Conservation (phyloP, 92 coral and sea anemone species). For the Pocillopora meandrina region DNA sequence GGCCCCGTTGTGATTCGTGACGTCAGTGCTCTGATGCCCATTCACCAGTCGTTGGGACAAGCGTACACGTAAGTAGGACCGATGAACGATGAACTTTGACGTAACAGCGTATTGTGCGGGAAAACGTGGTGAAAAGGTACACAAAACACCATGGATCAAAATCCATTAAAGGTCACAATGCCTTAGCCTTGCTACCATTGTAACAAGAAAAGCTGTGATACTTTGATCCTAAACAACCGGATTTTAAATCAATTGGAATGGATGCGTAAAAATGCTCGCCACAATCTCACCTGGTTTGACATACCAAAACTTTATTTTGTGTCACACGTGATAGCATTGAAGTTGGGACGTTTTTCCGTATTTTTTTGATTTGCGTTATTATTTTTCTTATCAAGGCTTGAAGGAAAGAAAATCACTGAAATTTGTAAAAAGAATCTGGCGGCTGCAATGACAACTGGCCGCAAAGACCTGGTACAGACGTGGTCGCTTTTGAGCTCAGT, state of each 20-base stretch:
- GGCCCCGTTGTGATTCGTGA: constrained; percentile 82
- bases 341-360: no score
- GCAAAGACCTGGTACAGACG: constrained; percentile 92
- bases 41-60: constrained; percentile 77
- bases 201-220: no score
- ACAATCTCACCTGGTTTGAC: no score
- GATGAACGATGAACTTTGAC: neutral
- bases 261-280: no score
- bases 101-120: neutral
- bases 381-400: constrained; percentile 57
- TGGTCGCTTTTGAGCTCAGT: constrained; percentile 93
- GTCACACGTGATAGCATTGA: no score
- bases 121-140: no score
- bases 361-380: neutral
- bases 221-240: no score
- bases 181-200: no score
- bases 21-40: constrained; percentile 79
- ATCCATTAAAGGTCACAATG: no score
- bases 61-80: constrained; percentile 69
- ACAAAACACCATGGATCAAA: no score
- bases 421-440: constrained; percentile 88
- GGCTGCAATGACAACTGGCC: constrained; percentile 93
- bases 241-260: no score
- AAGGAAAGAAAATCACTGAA: constrained; percentile 82
- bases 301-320: no score